Percentiles rank a stretch among this genome's conserved stretches.
These are phyloP conservation scores for Hipposideros armiger DNA, from an alignment of 2,113 vertebrate species.

Conservation along the genomic window DNA sequence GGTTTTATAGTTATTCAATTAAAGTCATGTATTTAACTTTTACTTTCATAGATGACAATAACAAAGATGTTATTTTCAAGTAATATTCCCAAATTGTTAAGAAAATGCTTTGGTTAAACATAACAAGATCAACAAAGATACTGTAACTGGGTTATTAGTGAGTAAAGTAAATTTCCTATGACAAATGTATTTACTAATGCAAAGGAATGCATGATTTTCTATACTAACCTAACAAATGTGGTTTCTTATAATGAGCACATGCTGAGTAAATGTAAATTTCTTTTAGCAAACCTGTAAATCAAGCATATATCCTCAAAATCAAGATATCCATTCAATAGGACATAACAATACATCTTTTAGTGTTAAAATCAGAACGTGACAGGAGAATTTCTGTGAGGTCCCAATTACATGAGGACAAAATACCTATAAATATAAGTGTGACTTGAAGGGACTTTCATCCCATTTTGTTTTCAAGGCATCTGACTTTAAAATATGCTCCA, in stretches of 20 bases:
- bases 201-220: neutral
- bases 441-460: neutral
- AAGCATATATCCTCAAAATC: neutral
- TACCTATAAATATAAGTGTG: neutral
- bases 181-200: neutral
- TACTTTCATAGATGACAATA: neutral
- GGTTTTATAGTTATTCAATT: neutral
- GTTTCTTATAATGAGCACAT: neutral
- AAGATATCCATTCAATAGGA: neutral
- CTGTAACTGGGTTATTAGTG: neutral
- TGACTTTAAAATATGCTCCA: neutral
- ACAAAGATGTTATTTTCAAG: neutral
- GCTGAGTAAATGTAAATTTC: neutral
- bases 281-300: neutral
- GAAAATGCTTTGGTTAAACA: constrained; percentile 7
- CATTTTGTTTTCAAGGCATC: neutral
- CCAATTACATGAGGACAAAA: neutral
- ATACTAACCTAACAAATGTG: neutral
- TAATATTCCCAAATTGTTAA: neutral
- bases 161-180: neutral
- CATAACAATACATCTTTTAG: neutral
- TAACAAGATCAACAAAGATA: neutral
- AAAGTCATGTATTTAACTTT: neutral
- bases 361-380: neutral
- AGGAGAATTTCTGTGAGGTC: neutral